phyloP scores from a whole-genome alignment of 1,140 invertebrate species.

The Eriosoma lanigerum region DNA sequence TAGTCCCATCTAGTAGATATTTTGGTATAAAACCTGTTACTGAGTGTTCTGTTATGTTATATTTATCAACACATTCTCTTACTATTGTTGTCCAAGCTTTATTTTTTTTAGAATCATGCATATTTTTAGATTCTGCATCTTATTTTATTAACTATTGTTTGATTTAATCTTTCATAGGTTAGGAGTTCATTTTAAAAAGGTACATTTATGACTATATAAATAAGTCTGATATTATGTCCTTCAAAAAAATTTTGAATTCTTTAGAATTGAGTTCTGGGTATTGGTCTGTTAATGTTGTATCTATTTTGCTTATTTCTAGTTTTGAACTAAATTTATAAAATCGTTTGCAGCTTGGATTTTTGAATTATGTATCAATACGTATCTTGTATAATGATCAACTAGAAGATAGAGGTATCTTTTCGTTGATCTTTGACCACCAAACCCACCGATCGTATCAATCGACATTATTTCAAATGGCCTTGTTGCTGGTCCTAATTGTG shows the following conservation, averaged over 20 bases:
- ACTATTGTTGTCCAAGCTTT: conserved; percentile 53
- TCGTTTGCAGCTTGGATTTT: conserved; percentile 32
- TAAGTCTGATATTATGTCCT: conserved; percentile 30
- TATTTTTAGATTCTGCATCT: conserved; percentile 50
- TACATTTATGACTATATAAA: conserved; percentile 49
- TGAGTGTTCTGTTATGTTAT: conserved; percentile 30
- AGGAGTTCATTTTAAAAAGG: conserved; percentile 17
- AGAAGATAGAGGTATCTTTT: conserved; percentile 55
- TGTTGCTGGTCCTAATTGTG: conserved; percentile 57
- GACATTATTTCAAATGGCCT: conserved; percentile 57
- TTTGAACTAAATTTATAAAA: conserved; percentile 39
- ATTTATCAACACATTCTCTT: conserved; percentile 39
- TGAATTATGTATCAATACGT: conserved; percentile 53
- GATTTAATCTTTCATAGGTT: conserved; percentile 36
- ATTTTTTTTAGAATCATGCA: conserved; percentile 52
- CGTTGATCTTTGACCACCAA: conserved; percentile 53
- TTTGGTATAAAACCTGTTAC: conserved; percentile 39
- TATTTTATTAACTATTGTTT: conserved; percentile 52
- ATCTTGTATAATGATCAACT: conserved; percentile 54
- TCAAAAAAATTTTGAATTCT: conserved; percentile 50
- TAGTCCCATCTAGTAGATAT: conserved; percentile 52
- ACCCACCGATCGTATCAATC: too few species aligned
- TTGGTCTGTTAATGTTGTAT: too few species aligned
- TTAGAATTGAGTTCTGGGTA: conserved; percentile 55
- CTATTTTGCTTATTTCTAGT: conserved; percentile 49